Evolutionary conservation across 2,113 vertebrate genomes (phyloP).

Genomic region (Archocentrus centrarchus): DNA sequence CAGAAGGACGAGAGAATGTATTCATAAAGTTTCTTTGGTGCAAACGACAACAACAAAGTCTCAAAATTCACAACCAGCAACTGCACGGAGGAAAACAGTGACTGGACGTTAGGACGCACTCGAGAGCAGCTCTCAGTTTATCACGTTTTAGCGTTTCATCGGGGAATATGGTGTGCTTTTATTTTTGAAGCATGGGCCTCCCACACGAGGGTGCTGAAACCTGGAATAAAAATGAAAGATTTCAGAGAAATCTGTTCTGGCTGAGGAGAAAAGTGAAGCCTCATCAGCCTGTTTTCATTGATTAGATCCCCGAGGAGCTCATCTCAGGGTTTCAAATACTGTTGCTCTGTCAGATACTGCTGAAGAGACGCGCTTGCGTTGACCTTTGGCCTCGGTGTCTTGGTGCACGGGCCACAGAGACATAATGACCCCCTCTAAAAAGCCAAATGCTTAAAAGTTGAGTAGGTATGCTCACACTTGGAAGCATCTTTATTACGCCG

Average conservation of each 20-base stretch:
- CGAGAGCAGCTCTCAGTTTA: neutral
- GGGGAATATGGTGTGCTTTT: neutral
- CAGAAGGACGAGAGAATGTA: slow-evolving; percentile 37
- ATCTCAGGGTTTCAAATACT: neutral
- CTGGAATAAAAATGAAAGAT: neutral
- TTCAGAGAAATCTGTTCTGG: neutral
- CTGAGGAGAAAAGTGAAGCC: neutral
- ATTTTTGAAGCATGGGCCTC: neutral
- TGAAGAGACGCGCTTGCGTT: rapidly evolving
- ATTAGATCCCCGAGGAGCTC: neutral
- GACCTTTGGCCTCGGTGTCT: neutral
- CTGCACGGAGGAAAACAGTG: slow-evolving; percentile 21
- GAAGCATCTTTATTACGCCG: rapidly evolving
- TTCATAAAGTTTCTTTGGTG: slow-evolving; percentile 9
- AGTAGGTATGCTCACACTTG: too few relatives aligned
- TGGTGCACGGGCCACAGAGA: neutral
- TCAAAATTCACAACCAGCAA: slow-evolving; percentile 62
- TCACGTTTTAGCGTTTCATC: neutral
- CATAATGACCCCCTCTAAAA: rapidly evolving
- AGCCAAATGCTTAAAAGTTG: rapidly evolving
- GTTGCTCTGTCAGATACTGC: neutral
- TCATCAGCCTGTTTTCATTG: neutral
- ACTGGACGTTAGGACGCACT: neutral
- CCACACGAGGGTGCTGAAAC: neutral
- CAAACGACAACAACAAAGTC: slow-evolving; percentile 41